Evolutionary conservation across 2,797 vertebrate species (phyloP).

Genomic region (Mionectes olivaceus): DNA sequence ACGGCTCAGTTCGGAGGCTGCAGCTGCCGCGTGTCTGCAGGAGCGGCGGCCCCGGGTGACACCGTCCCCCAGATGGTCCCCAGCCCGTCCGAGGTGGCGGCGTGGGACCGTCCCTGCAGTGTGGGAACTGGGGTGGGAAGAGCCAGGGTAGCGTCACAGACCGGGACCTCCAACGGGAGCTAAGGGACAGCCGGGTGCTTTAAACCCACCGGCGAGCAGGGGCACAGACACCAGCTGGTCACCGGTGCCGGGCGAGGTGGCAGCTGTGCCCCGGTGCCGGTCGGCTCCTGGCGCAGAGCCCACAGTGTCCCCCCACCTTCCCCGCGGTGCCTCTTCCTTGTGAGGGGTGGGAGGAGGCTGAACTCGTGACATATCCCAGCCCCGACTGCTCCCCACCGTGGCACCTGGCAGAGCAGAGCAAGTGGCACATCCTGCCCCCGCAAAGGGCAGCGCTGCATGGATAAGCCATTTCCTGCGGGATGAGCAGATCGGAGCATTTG

Average conservation of each 20-base stretch:
- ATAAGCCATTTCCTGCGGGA: background rate
- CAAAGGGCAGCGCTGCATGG: rapidly evolving
- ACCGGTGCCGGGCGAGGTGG: background rate
- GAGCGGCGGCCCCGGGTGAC: background rate
- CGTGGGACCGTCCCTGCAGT: background rate
- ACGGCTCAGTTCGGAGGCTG: rapidly evolving
- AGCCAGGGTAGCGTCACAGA: background rate
- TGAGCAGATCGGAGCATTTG: rapidly evolving
- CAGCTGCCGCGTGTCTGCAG: background rate
- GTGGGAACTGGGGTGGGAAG: background rate
- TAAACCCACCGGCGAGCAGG: rapidly evolving
- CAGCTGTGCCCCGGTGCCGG: background rate
- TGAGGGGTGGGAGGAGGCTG: background rate
- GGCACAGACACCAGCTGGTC: constrained; percentile 36
- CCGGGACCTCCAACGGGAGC: background rate
- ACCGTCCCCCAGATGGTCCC: background rate
- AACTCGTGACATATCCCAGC: background rate
- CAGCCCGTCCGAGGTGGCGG: rapidly evolving
- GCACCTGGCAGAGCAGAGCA: background rate
- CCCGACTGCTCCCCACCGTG: rapidly evolving
- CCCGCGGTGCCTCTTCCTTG: background rate
- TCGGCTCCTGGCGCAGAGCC: background rate
- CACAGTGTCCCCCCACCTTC: rapidly evolving
- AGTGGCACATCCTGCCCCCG: background rate
- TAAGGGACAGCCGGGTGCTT: background rate